Conservation (phyloP, 2,888 invertebrate species). For the Leptinotarsa peninsularis region DNA sequence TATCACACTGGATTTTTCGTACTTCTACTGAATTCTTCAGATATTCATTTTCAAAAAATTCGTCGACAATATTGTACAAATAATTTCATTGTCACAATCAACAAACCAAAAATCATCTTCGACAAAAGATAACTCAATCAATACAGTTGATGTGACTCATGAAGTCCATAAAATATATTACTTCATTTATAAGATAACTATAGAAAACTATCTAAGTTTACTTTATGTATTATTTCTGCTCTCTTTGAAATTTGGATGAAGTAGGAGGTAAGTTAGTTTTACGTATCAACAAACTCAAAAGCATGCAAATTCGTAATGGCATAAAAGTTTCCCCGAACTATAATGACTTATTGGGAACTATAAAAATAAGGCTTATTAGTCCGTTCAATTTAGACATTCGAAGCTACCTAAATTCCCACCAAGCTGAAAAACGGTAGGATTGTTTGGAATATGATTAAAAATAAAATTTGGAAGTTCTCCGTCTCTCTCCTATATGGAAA, state of each 20-base stretch:
- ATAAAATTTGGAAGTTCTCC: too few relatives aligned
- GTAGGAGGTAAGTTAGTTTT: slow-evolving; percentile 67
- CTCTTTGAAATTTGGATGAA: slow-evolving; percentile 63
- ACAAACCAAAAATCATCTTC: not conserved
- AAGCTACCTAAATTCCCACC: too few relatives aligned
- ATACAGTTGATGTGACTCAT: not conserved
- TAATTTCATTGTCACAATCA: slow-evolving; percentile 49
- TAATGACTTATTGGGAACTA: too few relatives aligned
- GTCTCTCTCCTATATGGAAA: too few relatives aligned
- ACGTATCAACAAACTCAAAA: slow-evolving; percentile 12
- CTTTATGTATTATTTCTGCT: slow-evolving; percentile 68
- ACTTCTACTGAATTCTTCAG: slow-evolving; percentile 30
- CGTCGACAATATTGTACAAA: slow-evolving; percentile 59
- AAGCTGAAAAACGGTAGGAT: too few relatives aligned
- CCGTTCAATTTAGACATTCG: too few relatives aligned
- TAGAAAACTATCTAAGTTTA: slow-evolving; percentile 68
- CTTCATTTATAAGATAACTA: slow-evolving; percentile 11
- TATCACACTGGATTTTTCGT: not conserved
- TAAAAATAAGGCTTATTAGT: too few relatives aligned
- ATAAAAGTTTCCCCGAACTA: too few relatives aligned
- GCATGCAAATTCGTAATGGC: too few relatives aligned
- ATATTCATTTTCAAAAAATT: slow-evolving; percentile 54
- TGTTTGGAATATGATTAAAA: too few relatives aligned
- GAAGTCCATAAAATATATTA: not conserved
- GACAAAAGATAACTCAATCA: too few relatives aligned